phyloP scores from a whole-genome alignment of 1,140 invertebrate genomes.

The Aphis craccivora region DNA sequence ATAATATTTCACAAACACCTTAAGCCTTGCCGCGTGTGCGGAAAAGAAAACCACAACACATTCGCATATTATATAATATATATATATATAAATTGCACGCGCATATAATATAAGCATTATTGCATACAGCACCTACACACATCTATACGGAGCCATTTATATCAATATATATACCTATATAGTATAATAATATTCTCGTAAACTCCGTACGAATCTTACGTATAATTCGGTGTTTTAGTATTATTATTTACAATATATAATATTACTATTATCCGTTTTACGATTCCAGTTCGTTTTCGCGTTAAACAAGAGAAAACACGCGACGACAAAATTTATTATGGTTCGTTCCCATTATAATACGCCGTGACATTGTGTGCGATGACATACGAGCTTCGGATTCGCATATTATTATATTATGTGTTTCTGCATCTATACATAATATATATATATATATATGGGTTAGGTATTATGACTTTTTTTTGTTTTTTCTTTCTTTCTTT shows the following conservation, averaged over 20 bases:
- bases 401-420: background rate
- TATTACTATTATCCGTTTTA: slow-evolving; percentile 16
- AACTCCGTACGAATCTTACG: background rate
- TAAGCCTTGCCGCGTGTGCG: slow-evolving; percentile 41
- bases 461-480: background rate
- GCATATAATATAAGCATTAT: background rate
- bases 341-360: background rate
- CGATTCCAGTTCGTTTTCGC: slow-evolving; percentile 23
- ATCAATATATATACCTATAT: background rate
- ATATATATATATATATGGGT: background rate
- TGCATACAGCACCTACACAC: background rate
- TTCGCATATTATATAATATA: background rate
- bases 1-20: slow-evolving; percentile 19
- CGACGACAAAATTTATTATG: slow-evolving; percentile 26
- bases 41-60: slow-evolving; percentile 29
- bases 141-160: background rate
- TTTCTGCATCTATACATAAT: background rate
- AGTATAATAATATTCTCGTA: background rate
- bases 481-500: background rate
- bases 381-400: slow-evolving; percentile 22
- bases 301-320: background rate
- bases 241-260: slow-evolving; percentile 21
- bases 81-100: background rate
- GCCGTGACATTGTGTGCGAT: background rate
- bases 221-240: background rate